Conservation (phyloP, 2,797 vertebrate species). For the Anguilla pacifica region DNA sequence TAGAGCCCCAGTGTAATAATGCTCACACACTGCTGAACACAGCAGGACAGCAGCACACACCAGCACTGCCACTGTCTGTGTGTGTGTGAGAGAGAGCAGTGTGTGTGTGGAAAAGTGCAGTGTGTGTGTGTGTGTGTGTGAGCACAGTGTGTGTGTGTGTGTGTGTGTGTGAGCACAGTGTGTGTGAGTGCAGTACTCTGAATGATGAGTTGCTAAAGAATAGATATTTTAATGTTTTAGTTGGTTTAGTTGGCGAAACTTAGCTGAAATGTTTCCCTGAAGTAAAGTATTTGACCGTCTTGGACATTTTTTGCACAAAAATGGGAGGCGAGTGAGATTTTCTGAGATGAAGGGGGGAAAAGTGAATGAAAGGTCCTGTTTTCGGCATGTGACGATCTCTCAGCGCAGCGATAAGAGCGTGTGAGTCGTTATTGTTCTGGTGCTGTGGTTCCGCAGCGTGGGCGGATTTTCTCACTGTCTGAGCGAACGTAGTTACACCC, state of each 20-base stretch:
- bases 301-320: neutral
- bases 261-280: neutral
- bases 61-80: neutral
- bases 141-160: too few species aligned
- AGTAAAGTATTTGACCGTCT: neutral
- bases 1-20: slow-evolving; percentile 2
- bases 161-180: too few species aligned
- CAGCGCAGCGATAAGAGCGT: neutral
- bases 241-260: neutral
- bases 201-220: too few species aligned
- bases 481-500: neutral
- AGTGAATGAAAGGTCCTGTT: neutral
- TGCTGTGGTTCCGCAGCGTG: neutral
- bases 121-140: too few species aligned
- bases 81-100: neutral
- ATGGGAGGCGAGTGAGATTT: neutral
- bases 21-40: slow-evolving; percentile 6
- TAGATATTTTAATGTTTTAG: too few species aligned
- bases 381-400: neutral
- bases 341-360: neutral
- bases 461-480: neutral
- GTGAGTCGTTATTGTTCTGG: neutral
- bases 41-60: neutral
- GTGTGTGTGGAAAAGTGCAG: too few species aligned
- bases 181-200: too few species aligned